These are phyloP conservation scores for Astropecten irregularis DNA, from an alignment of 53 echinoderm and acorn worm species.

Conservation along the genomic window DNA sequence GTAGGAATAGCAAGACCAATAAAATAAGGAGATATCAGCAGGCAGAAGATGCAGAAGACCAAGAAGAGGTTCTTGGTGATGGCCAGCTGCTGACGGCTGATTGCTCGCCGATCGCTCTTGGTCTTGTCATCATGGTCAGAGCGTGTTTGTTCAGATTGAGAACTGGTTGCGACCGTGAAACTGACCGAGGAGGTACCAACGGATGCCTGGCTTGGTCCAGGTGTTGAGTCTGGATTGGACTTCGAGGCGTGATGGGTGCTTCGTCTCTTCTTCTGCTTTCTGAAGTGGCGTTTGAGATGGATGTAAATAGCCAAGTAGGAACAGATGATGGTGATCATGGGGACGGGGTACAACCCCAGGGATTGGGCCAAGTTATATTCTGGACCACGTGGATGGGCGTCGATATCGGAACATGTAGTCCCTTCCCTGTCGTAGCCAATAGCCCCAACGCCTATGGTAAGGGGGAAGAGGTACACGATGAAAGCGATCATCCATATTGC, in stretches of 20 bases:
- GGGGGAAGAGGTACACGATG: conserved; percentile 23
- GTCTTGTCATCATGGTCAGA: not conserved
- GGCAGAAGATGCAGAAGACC: conserved; percentile 21
- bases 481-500: conserved; percentile 17
- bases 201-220: too few species aligned
- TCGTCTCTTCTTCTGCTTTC: conserved; percentile 20
- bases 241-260: not conserved
- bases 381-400: conserved; percentile 13
- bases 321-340: conserved; percentile 56
- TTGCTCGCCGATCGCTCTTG: not conserved
- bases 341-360: conserved; percentile 15
- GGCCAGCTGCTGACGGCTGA: too few species aligned
- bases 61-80: too few species aligned
- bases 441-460: not conserved
- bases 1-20: conserved; percentile 29
- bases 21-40: conserved; percentile 44
- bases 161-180: not conserved
- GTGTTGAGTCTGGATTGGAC: not conserved
- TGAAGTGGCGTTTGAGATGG: too few species aligned
- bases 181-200: not conserved
- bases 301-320: too few species aligned
- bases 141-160: too few species aligned
- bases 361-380: conserved; percentile 30
- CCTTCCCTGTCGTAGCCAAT: conserved; percentile 20
- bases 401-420: conserved; percentile 20